These are phyloP conservation scores for Charaxes varanes DNA, from an alignment of 1,140 invertebrate species.

Conservation along the genomic window DNA sequence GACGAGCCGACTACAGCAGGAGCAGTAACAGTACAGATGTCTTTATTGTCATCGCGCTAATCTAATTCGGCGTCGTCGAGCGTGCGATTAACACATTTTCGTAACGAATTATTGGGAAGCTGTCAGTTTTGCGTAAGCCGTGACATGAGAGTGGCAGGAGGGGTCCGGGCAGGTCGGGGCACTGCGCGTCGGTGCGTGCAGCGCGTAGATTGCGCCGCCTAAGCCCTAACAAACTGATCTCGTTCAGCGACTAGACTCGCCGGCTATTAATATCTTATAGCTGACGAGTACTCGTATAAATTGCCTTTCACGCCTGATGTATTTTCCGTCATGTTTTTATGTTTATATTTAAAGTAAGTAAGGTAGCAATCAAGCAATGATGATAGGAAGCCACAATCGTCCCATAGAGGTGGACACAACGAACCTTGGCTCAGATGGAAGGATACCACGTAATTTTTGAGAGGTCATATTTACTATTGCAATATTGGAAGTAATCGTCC, in stretches of 20 bases:
- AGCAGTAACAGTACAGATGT: conserved; percentile 60
- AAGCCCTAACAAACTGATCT: conserved; percentile 3
- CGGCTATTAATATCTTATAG: neutral
- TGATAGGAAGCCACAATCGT: too few relatives aligned
- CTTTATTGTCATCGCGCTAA: conserved; percentile 60
- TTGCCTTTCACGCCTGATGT: too few relatives aligned
- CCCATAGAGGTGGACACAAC: too few relatives aligned
- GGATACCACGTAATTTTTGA: too few relatives aligned
- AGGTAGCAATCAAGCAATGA: too few relatives aligned
- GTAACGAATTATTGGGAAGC: conserved; percentile 66
- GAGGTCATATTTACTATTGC: too few relatives aligned
- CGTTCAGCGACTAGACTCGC: neutral
- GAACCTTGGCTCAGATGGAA: too few relatives aligned
- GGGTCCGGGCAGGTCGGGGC: conserved; percentile 31
- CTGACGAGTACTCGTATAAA: too few relatives aligned
- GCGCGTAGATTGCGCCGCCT: conserved; percentile 29
- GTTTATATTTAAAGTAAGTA: too few relatives aligned
- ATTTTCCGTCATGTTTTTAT: too few relatives aligned
- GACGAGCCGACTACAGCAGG: conserved; percentile 36
- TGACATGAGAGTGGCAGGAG: conserved; percentile 66
- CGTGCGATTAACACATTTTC: conserved; percentile 70
- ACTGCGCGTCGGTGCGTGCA: conserved; percentile 21
- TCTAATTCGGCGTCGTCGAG: conserved; percentile 63
- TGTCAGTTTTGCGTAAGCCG: conserved; percentile 70
- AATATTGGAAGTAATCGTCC: too few relatives aligned